phyloP scores from a whole-genome alignment of 2,888 invertebrate genomes.

The Cecidostiba fungosa region DNA sequence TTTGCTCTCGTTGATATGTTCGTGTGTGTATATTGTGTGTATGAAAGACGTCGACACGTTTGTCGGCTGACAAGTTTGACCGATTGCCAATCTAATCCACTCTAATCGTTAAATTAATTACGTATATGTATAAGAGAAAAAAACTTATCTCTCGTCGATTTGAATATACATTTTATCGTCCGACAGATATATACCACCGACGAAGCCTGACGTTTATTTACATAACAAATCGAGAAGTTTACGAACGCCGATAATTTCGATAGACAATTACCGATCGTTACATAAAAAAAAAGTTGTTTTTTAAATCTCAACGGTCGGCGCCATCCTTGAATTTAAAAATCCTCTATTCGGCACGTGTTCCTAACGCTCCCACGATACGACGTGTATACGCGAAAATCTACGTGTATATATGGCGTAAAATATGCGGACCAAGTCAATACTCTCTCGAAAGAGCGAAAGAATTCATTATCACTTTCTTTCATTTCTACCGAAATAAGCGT shows the following conservation, averaged over 20 bases:
- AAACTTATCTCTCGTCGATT: not conserved
- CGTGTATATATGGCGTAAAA: constrained; percentile 1
- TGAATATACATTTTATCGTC: not conserved
- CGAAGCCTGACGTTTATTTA: constrained; percentile 3
- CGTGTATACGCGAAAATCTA: not conserved
- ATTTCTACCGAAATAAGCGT: constrained; percentile 49
- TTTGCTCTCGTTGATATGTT: not conserved
- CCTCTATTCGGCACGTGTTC: constrained; percentile 12
- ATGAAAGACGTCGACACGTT: not conserved
- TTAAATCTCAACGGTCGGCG: constrained; percentile 43
- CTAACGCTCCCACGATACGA: constrained; percentile 38
- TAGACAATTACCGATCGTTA: not conserved
- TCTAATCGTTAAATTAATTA: constrained; percentile 13
- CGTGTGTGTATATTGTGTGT: not conserved
- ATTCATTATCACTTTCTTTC: constrained; percentile 61
- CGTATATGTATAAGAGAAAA: not conserved
- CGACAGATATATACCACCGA: not conserved
- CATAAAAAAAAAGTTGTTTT: not conserved
- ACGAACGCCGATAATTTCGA: not conserved
- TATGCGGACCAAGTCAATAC: constrained; percentile 8
- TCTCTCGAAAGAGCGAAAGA: constrained; percentile 17
- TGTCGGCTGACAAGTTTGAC: not conserved
- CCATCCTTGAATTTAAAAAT: constrained; percentile 57
- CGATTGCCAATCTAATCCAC: not conserved
- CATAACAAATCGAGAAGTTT: constrained; percentile 6